Evolutionary conservation across 2,797 vertebrate genomes (phyloP), one percentile per base, ranked within the genome.

Genomic region (Leptatherina wallacei): DNA sequence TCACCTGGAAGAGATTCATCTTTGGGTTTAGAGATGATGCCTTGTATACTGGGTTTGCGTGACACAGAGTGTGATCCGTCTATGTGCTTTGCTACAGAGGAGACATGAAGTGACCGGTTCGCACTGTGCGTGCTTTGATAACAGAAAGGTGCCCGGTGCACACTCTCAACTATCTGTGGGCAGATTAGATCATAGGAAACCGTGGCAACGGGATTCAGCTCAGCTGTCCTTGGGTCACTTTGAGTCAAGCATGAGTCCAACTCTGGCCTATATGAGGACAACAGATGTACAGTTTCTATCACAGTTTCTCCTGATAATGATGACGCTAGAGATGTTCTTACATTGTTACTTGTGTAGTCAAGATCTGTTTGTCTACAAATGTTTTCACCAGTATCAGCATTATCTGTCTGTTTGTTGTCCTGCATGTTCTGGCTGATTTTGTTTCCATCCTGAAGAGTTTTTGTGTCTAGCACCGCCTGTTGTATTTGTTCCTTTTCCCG

Each of bases 181-280:
- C 80, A 86, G 84, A 93, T 87, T 51, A 77, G 36, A 69, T 95
- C 93, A 38, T 80, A 67, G 2, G 88, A 78, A 65, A 87, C 72
- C 81, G 82, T 91, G 76, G 78, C 65, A 54, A 75, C 70, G 0
- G 73, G 77, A 68, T 73, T 86, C 1, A 32, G 22, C 60, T 83
- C 38, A 51, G 20, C 52, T 55, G 55, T 72, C 24, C 2, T 65
- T 55, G 55, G 38, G 36, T 70, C 63, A 29, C 63, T 76, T 59
- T 62, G 54, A 40, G 24, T n/a, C 13, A 60, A 74, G 47, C 57
- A 24, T 32, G 76, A 73, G 56, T 81, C 82, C 18, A 38, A 16
- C 69, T 81, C 77, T 40, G 33, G 32, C 38, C 69, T 49, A 54
- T 12, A 20, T 1, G 36, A 36, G 14, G 12, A n/a, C 2, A 77